phyloP scores from a whole-genome alignment of 2,888 invertebrate species.

The Euplexia lucipara region DNA sequence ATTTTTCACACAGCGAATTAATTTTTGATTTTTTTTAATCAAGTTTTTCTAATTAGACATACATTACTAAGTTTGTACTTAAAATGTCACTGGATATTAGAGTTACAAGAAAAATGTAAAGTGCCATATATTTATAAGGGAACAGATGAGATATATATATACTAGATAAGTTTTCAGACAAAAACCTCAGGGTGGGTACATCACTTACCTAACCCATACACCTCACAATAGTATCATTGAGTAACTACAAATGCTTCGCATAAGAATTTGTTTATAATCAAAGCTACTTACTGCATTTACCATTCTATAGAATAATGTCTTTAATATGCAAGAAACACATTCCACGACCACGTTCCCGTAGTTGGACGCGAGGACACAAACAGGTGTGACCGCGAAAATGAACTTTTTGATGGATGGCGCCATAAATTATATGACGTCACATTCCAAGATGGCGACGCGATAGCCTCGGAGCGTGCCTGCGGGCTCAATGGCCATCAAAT shows the following conservation, averaged over 20 bases:
- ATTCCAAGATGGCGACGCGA: constrained; percentile 67
- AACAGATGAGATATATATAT: no score
- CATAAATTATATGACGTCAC: constrained; percentile 67
- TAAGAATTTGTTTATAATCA: neutral
- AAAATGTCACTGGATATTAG: no score
- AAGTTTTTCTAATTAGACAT: no score
- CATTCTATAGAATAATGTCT: neutral
- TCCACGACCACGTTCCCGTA: constrained; percentile 22
- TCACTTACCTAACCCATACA: no score
- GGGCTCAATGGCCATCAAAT: neutral
- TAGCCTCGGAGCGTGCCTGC: constrained; percentile 31
- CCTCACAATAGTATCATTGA: neutral
- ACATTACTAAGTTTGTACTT: no score
- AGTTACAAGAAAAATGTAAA: no score
- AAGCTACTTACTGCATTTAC: neutral
- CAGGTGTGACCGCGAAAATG: constrained; percentile 54
- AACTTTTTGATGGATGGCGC: constrained; percentile 61
- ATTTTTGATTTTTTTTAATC: no score
- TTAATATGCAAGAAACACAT: constrained; percentile 14
- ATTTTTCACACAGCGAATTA: no score
- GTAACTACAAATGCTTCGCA: neutral
- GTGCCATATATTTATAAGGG: no score
- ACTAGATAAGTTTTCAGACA: no score
- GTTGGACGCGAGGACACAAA: constrained; percentile 28
- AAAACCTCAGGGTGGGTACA: no score